Conservation (phyloP, 30 jellyfish, hydroid and myxozoan genomes). For the Mastigias papua region DNA sequence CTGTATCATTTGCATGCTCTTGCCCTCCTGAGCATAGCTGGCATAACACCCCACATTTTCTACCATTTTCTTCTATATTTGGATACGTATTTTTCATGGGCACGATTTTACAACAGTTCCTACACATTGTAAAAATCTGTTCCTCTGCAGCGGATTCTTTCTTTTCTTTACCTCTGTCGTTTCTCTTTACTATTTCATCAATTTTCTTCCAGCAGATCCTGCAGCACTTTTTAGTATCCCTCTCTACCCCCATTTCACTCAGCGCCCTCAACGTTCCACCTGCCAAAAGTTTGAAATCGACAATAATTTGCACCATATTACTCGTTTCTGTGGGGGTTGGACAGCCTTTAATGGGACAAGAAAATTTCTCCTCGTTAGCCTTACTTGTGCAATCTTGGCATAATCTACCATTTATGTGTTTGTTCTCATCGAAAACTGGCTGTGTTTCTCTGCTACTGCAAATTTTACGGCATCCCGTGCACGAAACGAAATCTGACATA, state of each 20-base stretch:
- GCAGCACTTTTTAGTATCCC: constrained; percentile 44
- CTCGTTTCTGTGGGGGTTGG: constrained; percentile 22
- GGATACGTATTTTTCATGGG: constrained; percentile 62
- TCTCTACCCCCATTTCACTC: constrained; percentile 18
- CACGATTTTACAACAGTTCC: constrained; percentile 61
- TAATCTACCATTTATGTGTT: constrained; percentile 32
- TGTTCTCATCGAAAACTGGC: constrained; percentile 63
- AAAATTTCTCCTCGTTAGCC: constrained; percentile 16
- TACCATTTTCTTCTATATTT: constrained; percentile 54
- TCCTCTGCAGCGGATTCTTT: constrained; percentile 28
- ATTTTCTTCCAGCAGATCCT: constrained; percentile 28
- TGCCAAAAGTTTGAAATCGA: neutral
- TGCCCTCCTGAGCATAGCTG: constrained; percentile 30
- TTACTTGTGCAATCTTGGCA: constrained; percentile 51
- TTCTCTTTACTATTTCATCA: neutral
- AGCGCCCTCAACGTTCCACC: constrained; percentile 27
- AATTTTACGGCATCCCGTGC: constrained; percentile 77
- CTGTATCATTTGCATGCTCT: neutral
- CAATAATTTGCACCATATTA: constrained; percentile 19
- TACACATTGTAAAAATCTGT: constrained; percentile 63
- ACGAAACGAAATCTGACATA: constrained; percentile 75
- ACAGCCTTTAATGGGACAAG: constrained; percentile 61
- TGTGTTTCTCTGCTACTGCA: constrained; percentile 69
- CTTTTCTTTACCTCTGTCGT: neutral
- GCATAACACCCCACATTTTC: constrained; percentile 69